These are phyloP conservation scores for Oligia fasciuncula DNA, from an alignment of 2,888 invertebrate genomes.

Conservation along the genomic window DNA sequence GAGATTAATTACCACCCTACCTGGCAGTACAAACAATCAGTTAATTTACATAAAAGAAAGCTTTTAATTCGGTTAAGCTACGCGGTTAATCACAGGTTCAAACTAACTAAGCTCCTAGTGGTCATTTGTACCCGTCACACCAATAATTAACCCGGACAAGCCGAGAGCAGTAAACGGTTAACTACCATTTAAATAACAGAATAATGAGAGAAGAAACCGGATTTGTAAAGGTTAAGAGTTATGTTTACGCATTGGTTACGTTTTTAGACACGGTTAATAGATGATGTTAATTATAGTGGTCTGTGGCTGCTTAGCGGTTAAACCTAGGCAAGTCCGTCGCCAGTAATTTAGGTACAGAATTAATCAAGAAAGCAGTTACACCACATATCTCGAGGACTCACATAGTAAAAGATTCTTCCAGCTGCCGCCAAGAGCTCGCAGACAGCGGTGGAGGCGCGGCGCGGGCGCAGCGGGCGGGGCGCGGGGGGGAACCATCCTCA, in stretches of 20 bases:
- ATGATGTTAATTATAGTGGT: constrained; percentile 71
- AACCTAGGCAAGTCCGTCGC: constrained; percentile 38
- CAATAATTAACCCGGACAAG: constrained; percentile 84
- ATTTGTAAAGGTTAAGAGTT: constrained; percentile 81
- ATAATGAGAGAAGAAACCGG: constrained; percentile 80
- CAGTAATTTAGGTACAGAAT: constrained; percentile 37
- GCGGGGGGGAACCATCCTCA: constrained; percentile 84
- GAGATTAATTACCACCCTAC: constrained; percentile 76
- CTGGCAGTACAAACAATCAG: constrained; percentile 81
- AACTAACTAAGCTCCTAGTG: constrained; percentile 80
- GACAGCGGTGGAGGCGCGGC: constrained; percentile 92
- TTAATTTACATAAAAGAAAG: constrained; percentile 88
- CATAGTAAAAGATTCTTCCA: constrained; percentile 95
- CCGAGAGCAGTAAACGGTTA: constrained; percentile 81
- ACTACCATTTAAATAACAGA: constrained; percentile 83
- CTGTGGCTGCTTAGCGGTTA: constrained; percentile 57
- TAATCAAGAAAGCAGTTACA: constrained; percentile 66
- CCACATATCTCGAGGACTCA: constrained; percentile 89
- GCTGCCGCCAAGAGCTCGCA: constrained; percentile 93
- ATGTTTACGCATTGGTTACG: constrained; percentile 71
- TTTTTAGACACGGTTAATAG: constrained; percentile 77
- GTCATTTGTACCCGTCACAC: constrained; percentile 87
- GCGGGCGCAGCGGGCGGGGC: constrained; percentile 83
- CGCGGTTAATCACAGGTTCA: constrained; percentile 84
- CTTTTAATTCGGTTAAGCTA: constrained; percentile 85